phyloP scores from a whole-genome alignment of 1,140 invertebrate species.

The Heliconius melpomene region DNA sequence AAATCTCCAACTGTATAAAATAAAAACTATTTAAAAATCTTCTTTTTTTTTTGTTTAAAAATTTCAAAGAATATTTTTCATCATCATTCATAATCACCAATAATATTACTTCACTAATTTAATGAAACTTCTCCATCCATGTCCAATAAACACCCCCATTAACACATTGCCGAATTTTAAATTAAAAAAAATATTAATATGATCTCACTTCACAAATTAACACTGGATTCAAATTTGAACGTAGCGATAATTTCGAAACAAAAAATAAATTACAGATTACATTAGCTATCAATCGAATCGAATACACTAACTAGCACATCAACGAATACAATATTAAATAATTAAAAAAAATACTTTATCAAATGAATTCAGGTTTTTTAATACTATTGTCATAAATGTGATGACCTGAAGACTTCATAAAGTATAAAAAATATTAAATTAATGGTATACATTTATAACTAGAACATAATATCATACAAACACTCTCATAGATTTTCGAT shows the following conservation, averaged over 20 bases:
- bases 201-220: conserved; percentile 50
- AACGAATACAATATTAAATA: conserved; percentile 37
- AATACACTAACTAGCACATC: neutral
- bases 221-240: conserved; percentile 40
- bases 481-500: conserved; percentile 63
- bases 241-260: conserved; percentile 15
- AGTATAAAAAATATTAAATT: conserved; percentile 58
- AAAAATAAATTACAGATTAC: conserved; percentile 36
- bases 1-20: neutral
- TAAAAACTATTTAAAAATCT: neutral
- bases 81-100: too few relatives aligned
- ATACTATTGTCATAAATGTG: conserved; percentile 49
- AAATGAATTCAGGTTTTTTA: conserved; percentile 41
- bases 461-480: conserved; percentile 53
- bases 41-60: neutral
- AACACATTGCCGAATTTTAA: conserved; percentile 49
- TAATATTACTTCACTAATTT: neutral
- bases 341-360: conserved; percentile 49
- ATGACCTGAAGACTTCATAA: conserved; percentile 41
- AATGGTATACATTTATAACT: conserved; percentile 69
- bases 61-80: too few relatives aligned
- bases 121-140: neutral
- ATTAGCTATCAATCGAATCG: conserved; percentile 35
- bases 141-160: neutral
- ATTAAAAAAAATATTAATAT: conserved; percentile 56